A percentile compares a stretch with the other conserved stretches of the same genome.
Conservation (phyloP, 2,888 invertebrate genomes). For the Eilema caniola region DNA sequence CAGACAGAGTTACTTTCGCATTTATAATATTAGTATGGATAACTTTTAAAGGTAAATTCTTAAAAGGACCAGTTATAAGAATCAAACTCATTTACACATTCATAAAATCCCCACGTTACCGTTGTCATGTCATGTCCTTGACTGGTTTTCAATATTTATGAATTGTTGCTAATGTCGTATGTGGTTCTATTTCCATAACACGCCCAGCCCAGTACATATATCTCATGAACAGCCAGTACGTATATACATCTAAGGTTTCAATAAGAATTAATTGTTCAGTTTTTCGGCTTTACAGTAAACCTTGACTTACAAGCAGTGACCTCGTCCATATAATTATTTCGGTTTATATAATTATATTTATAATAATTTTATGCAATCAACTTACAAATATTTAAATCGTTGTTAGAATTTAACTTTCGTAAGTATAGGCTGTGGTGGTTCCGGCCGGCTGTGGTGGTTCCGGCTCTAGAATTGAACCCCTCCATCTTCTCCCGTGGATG, state of each 20-base stretch:
- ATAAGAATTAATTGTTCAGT: not conserved
- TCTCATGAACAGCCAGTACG: not conserved
- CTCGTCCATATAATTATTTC: not conserved
- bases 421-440: too few relatives aligned
- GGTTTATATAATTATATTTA: not conserved
- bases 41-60: too few relatives aligned
- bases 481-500: too few relatives aligned
- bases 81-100: not conserved
- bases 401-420: not conserved
- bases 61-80: not conserved
- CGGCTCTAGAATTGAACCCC: too few relatives aligned
- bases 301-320: not conserved
- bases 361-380: not conserved
- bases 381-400: slow-evolving; percentile 1
- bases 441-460: too few relatives aligned
- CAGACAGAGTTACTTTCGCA: too few relatives aligned
- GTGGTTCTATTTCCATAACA: not conserved
- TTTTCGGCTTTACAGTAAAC: not conserved
- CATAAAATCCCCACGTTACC: not conserved
- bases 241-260: not conserved
- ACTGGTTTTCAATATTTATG: not conserved
- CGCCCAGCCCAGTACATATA: too few relatives aligned
- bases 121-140: not conserved
- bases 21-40: too few relatives aligned
- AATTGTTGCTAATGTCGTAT: not conserved